Evolutionary conservation across 2,888 invertebrate genomes (phyloP).

Genomic region (Norana najaformis): DNA sequence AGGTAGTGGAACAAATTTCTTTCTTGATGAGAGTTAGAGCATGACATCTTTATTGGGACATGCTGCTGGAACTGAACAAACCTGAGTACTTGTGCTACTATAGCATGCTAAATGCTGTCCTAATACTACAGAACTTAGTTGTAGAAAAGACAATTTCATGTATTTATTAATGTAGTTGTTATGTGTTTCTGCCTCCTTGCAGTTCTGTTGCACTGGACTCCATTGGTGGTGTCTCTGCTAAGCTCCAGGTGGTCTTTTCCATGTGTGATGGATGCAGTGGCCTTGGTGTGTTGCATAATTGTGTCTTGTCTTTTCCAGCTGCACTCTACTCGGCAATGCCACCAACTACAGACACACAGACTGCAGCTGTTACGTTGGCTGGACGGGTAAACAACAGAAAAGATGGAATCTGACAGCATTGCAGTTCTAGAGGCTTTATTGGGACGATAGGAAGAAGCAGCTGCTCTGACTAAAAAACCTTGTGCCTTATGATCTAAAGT

Average conservation of each 20-base stretch:
- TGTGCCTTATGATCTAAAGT: neutral
- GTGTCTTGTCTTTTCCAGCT: neutral
- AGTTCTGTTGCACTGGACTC: conserved; percentile 26
- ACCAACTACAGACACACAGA: conserved; percentile 25
- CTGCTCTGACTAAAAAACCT: no score
- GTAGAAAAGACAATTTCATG: neutral
- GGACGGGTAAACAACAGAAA: conserved; percentile 27
- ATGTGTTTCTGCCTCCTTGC: neutral
- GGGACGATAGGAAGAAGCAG: neutral
- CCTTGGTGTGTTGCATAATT: no score
- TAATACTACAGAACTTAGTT: neutral
- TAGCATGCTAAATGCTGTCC: no score
- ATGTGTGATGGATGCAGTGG: conserved; percentile 25
- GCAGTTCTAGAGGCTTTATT: no score
- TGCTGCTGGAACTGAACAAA: no score
- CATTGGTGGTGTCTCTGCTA: conserved; percentile 22
- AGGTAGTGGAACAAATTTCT: no score
- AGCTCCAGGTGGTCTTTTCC: conserved; percentile 17
- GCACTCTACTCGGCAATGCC: conserved; percentile 25
- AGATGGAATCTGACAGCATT: neutral
- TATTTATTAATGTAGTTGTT: no score
- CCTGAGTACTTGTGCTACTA: no score
- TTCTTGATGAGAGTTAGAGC: no score
- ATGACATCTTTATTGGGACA: no score
- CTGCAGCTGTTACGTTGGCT: conserved; percentile 15